Percentiles rank a stretch among this genome's conserved stretches.
These are phyloP conservation scores for Drosophila atroscutellata DNA, from an alignment of 2,888 invertebrate genomes.

Conservation along the genomic window DNA sequence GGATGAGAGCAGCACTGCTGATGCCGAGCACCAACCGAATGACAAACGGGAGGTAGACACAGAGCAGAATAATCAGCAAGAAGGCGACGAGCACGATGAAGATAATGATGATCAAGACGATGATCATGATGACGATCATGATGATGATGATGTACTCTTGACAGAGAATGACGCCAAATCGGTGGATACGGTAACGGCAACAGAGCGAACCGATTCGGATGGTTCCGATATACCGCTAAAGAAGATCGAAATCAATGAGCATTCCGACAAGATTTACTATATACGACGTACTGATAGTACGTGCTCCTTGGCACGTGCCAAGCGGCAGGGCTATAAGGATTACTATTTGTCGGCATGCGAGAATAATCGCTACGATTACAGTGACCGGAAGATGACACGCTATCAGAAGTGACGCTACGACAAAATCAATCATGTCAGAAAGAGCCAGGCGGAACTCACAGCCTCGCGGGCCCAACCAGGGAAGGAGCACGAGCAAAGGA, in stretches of 20 bases:
- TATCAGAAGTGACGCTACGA: slow-evolving; percentile 98
- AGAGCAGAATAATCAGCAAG: slow-evolving; percentile 1
- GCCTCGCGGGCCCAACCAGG: slow-evolving; percentile 98
- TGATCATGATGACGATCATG: not conserved
- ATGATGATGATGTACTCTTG: slow-evolving; percentile 13
- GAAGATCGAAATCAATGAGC: slow-evolving; percentile 73
- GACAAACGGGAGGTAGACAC: not conserved
- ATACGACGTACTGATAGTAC: slow-evolving; percentile 83
- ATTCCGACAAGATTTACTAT: slow-evolving; percentile 82
- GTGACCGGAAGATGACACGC: slow-evolving; percentile 96
- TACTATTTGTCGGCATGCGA: slow-evolving; percentile 65
- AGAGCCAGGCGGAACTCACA: slow-evolving; percentile 98
- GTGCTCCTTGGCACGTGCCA: slow-evolving; percentile 88
- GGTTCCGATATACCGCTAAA: not conserved
- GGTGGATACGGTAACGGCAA: slow-evolving; percentile 22
- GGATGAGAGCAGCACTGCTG: slow-evolving; percentile 29
- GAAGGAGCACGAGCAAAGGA: slow-evolving; percentile 95
- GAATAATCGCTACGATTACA: slow-evolving; percentile 86
- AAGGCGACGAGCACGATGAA: not conserved
- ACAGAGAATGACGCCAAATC: slow-evolving; percentile 48
- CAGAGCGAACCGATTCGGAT: slow-evolving; percentile 26
- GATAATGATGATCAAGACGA: not conserved
- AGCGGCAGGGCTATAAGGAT: slow-evolving; percentile 84
- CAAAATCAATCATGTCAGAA: slow-evolving; percentile 99
- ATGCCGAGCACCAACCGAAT: not conserved